A percentile compares a stretch with the other conserved stretches of the same genome.
phyloP scores from a whole-genome alignment of 2,797 vertebrate genomes.

The Echeneis naucrates region DNA sequence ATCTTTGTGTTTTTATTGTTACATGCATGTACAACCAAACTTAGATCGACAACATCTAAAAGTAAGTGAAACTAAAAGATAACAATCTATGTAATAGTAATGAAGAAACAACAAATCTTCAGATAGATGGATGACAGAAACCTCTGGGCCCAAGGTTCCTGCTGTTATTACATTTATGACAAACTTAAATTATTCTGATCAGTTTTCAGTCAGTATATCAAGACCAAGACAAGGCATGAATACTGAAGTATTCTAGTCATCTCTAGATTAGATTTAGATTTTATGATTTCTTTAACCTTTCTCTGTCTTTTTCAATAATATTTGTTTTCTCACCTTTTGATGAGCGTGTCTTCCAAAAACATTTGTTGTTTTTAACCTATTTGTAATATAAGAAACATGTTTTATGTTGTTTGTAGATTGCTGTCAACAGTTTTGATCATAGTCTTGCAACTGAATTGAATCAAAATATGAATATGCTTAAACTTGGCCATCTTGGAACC shows the following conservation, averaged over 20 bases:
- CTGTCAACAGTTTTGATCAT: background rate
- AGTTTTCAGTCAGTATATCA: background rate
- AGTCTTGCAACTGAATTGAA: conserved; percentile 16
- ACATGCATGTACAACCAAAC: conserved; percentile 65
- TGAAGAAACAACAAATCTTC: conserved; percentile 75
- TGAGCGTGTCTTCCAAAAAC: background rate
- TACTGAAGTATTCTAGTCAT: background rate
- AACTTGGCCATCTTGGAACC: conserved; percentile 19
- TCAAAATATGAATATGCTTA: conserved; percentile 32
- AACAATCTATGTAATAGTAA: conserved; percentile 80
- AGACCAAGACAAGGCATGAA: background rate
- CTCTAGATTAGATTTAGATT: background rate
- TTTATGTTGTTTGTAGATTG: background rate
- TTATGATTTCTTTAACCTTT: background rate
- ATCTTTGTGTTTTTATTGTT: conserved; percentile 2
- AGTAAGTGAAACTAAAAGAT: conserved; percentile 84
- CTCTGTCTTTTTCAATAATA: background rate
- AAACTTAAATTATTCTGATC: background rate
- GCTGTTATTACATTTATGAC: conserved; percentile 37
- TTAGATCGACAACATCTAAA: conserved; percentile 79
- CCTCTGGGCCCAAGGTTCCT: background rate
- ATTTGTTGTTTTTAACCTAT: too few species aligned
- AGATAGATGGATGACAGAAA: background rate
- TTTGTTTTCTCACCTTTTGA: background rate
- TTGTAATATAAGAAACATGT: background rate